Evolutionary conservation across 1,140 invertebrate genomes (phyloP), one percentile per base, ranked within the genome.

Genomic region (Caenorhabditis briggsae): DNA sequence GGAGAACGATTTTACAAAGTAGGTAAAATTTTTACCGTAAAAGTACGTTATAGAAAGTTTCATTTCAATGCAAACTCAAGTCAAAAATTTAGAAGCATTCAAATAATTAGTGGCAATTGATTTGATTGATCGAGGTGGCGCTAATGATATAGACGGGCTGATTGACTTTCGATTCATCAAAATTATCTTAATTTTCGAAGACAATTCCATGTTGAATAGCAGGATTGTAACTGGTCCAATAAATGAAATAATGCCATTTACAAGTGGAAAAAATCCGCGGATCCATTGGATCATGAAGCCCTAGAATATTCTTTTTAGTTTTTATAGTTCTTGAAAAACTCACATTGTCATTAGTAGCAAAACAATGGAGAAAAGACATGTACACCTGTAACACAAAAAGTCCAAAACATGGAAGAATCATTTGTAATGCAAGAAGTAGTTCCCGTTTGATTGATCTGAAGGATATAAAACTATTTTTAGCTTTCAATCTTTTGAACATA

Each of bases 141-240:
- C 12, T 16, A 53, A 53, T 53, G 50, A 53, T 8, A 16, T 2
- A 53, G 11, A 11, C 50, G 50, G 50, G 11, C 50, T 11, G 50
- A 16, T 53, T 16, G 11, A 14, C 12, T 53, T 53, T 16, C 16
- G 11, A 16, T 53, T 53, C 11, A 14, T 53, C 12, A 53, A 53
- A 53, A 53, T 53, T 58, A 11, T 58, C 18, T 18, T 8, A 6
- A 8, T 8, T 58, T 58, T 20, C n/a, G 16, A 2, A 20, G 56
- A n/a, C n/a, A 58, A n/a, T n/a, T 58, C 56, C n/a, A n/a, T 58
- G 56, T 58, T 58, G n/a, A 58, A 58, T 58, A 58, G n/a, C 8
- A 58, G 16, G n/a, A 58, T 58, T 8, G 56, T 58, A 20, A 58
- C 5, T 16, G 56, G 56, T n/a, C 56, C 56, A n/a, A 58, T 58